Percentiles rank a stretch among this genome's conserved stretches.
Conservation (phyloP, 1,140 invertebrate genomes). For the Zaprionus tsacasi region DNA sequence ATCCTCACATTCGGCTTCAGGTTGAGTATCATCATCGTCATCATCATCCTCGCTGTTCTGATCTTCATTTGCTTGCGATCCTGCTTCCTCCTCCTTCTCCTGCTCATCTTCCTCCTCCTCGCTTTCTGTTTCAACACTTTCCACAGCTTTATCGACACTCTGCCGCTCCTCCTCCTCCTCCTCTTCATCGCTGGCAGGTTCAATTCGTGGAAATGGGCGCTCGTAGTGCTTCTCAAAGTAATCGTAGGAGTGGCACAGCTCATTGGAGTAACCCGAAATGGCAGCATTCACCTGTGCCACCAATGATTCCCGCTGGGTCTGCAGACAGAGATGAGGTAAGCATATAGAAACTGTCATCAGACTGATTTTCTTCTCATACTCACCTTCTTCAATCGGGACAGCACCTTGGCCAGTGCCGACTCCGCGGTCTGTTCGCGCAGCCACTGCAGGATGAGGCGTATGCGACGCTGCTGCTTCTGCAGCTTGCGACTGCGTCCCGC, state of each 20-base stretch:
- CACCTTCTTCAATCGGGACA: conserved; percentile 86
- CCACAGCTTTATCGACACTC: background rate
- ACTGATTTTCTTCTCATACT: too few species aligned
- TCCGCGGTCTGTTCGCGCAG: conserved; percentile 88
- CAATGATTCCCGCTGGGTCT: conserved; percentile 85
- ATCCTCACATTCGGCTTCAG: conserved; percentile 55
- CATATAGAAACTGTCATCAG: background rate
- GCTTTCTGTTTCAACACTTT: conserved; percentile 2
- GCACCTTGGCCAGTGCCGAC: conserved; percentile 88
- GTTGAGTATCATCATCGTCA: conserved; percentile 41
- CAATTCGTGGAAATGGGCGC: conserved; percentile 48
- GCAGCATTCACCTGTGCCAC: conserved; percentile 86
- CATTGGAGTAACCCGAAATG: conserved; percentile 87
- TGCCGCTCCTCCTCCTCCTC: conserved; percentile 37
- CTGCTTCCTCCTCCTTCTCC: background rate
- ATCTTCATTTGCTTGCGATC: conserved; percentile 35
- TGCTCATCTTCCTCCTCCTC: conserved; percentile 22
- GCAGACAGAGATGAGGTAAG: conserved; percentile 6
- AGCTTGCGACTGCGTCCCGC: conserved; percentile 86
- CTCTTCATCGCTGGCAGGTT: conserved; percentile 45
- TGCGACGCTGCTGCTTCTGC: conserved; percentile 87
- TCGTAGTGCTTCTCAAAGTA: conserved; percentile 85
- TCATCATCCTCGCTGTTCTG: conserved; percentile 41
- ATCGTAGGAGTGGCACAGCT: conserved; percentile 85
- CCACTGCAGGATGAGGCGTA: conserved; percentile 90